phyloP scores from a whole-genome alignment of 2,888 invertebrate genomes.

The Scaptomyza caliginosa region DNA sequence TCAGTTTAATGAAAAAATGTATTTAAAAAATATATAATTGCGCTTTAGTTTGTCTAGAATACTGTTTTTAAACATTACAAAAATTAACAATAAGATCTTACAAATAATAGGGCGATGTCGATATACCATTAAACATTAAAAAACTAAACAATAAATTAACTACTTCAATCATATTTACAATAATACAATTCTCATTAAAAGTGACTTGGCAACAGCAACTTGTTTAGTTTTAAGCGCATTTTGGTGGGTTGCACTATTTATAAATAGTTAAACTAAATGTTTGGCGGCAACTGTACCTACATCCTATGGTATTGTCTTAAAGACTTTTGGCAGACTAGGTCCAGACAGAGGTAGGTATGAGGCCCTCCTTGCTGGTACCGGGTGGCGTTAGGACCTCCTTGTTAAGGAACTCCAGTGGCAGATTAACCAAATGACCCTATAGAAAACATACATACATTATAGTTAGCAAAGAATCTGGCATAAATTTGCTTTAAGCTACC shows the following conservation, averaged over 20 bases:
- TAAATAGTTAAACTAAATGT: background rate
- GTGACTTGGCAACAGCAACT: constrained; percentile 64
- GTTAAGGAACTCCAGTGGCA: constrained; percentile 95
- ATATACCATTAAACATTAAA: constrained; percentile 46
- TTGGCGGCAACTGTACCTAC: constrained; percentile 15
- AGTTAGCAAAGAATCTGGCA: too few relatives aligned
- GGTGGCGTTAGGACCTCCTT: constrained; percentile 94
- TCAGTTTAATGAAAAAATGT: constrained; percentile 44
- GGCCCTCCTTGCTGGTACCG: constrained; percentile 93
- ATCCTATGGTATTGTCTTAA: constrained; percentile 51
- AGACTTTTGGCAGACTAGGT: constrained; percentile 86
- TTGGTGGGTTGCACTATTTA: constrained; percentile 61
- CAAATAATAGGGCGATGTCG: constrained; percentile 45
- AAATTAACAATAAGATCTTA: constrained; percentile 58
- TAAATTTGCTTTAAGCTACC: constrained; percentile 83
- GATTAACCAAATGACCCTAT: constrained; percentile 93
- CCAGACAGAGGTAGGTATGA: constrained; percentile 97
- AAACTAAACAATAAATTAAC: constrained; percentile 64
- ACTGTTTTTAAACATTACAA: constrained; percentile 60
- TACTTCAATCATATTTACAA: constrained; percentile 14
- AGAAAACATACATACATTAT: background rate
- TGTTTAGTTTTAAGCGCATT: constrained; percentile 58
- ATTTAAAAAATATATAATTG: constrained; percentile 35
- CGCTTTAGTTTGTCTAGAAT: constrained; percentile 65
- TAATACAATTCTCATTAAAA: constrained; percentile 26